Evolutionary conservation across 2,113 vertebrate species (phyloP).

Genomic region (Gambusia affinis): DNA sequence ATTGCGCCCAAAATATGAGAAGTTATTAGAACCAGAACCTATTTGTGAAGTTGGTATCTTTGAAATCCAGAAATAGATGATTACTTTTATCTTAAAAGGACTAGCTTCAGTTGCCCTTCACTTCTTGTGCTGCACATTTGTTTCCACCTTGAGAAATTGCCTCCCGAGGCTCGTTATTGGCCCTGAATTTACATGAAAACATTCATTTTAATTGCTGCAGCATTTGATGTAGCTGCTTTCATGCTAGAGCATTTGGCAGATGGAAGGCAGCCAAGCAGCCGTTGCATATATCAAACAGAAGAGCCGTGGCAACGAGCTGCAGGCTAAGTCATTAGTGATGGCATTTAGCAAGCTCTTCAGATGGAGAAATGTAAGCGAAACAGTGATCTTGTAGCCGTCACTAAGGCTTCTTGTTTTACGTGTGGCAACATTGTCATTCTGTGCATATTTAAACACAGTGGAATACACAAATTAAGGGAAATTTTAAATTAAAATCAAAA

Average conservation of each 20-base stretch:
- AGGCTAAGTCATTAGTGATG: conserved; percentile 64
- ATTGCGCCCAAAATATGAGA: not conserved
- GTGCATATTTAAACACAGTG: not conserved
- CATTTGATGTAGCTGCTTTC: conserved; percentile 28
- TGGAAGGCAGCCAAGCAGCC: conserved; percentile 48
- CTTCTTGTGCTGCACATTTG: not conserved
- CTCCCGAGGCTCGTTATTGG: conserved; percentile 31
- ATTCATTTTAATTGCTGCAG: conserved; percentile 44
- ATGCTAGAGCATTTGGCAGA: conserved; percentile 49
- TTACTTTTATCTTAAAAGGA: not conserved
- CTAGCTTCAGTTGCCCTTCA: too few species aligned
- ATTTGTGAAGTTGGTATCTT: conserved; percentile 2
- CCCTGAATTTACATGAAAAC: conserved; percentile 38
- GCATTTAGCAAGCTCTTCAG: conserved; percentile 63
- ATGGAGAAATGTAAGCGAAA: conserved; percentile 65
- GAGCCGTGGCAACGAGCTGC: conserved; percentile 34
- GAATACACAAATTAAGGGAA: not conserved
- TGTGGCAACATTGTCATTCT: not conserved
- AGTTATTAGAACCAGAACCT: conserved; percentile 11
- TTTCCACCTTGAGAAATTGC: conserved; percentile 11
- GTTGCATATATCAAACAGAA: conserved; percentile 55
- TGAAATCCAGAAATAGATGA: not conserved
- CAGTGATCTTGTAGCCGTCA: conserved; percentile 32
- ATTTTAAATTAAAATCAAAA: not conserved
- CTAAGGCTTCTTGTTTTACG: conserved; percentile 6